phyloP scores from a whole-genome alignment of 2,113 vertebrate genomes.

The Chaetodon trifascialis region DNA sequence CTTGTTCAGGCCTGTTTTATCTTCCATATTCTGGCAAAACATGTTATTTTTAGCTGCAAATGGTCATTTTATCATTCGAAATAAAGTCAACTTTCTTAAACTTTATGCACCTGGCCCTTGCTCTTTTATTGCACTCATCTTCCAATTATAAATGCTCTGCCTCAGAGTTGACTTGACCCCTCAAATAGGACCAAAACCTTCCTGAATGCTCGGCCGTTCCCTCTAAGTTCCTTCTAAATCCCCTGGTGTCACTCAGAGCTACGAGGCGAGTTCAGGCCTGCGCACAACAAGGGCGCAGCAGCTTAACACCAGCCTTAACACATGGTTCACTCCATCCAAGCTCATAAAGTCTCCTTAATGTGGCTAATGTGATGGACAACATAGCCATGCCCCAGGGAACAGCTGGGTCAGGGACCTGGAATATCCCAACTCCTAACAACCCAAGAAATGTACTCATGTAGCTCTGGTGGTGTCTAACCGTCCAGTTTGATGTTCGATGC shows the following conservation, averaged over 20 bases:
- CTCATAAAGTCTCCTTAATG: slow-evolving; percentile 60
- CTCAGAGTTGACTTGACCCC: slow-evolving; percentile 47
- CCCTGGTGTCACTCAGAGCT: slow-evolving; percentile 44
- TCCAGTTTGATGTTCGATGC: background rate
- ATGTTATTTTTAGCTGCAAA: background rate
- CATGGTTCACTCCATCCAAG: slow-evolving; percentile 59
- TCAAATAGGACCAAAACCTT: slow-evolving; percentile 47
- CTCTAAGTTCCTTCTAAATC: slow-evolving; percentile 53
- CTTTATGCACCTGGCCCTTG: slow-evolving; percentile 17
- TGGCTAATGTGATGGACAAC: slow-evolving; percentile 62
- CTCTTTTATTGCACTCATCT: slow-evolving; percentile 31
- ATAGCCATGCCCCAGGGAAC: slow-evolving; percentile 21
- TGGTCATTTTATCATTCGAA: background rate
- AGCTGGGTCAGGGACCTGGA: slow-evolving; percentile 43
- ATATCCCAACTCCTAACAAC: slow-evolving; percentile 33
- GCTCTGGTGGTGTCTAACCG: background rate
- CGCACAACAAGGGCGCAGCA: slow-evolving; percentile 45
- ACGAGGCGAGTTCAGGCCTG: slow-evolving; percentile 49
- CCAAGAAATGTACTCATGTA: background rate
- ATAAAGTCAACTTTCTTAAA: slow-evolving; percentile 5
- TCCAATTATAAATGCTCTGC: slow-evolving; percentile 18
- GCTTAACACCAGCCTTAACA: slow-evolving; percentile 72
- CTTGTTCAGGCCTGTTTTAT: background rate
- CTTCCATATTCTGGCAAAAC: background rate
- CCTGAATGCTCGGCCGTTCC: slow-evolving; percentile 18